Base-by-base conservation (phyloP, 1,140 invertebrate species). In the Lasioglossum albipes region DNA sequence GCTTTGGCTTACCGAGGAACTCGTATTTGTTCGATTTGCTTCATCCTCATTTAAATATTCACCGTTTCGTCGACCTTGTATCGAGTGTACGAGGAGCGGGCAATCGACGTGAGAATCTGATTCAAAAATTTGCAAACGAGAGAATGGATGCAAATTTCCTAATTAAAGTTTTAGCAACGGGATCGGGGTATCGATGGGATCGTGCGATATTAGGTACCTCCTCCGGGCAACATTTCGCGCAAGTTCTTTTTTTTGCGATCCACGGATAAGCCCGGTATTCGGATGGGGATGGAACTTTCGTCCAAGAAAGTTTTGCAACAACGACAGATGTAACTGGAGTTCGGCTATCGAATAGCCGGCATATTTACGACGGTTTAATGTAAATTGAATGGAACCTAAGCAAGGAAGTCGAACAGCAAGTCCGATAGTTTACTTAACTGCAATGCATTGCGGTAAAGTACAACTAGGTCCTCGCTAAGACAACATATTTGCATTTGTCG, bases 181-280 rank as follows among this genome's bases (percentile, higher is more conserved):
- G 31, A 57, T 12, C 62, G n/a, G 18, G 52, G 61, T 66, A 65
- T 66, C 73, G 73, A 31, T 10, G 45, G 9, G 18, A 52, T 49
- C 12, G 12, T 5, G 41, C 59, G 42, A 36, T 41, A 31, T 64
- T 74, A 45, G 42, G 16, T 16, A 5, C 31, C 71, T 49, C 12
- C 57, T 59, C 7, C 20, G 20, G 13, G 22, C 2, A 31, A 41
- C 59, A 75, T 57, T 84, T 80, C 64, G 84, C 42, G 12, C 16
- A 22, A 22, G 22, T 31, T 73, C 20, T 65, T 84, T 75, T 62
- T 57, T 54, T 49, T 52, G n/a, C 59, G 72, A 75, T 81, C 61
- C 81, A 81, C 79, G 77, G 27, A 54, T 73, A 68, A 80, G 71
- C 67, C 67, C 67, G 54, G 20, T 75, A 36, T 81, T 84, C 31